phyloP scores from a whole-genome alignment of 2,113 vertebrate species.

The Monopterus albus region DNA sequence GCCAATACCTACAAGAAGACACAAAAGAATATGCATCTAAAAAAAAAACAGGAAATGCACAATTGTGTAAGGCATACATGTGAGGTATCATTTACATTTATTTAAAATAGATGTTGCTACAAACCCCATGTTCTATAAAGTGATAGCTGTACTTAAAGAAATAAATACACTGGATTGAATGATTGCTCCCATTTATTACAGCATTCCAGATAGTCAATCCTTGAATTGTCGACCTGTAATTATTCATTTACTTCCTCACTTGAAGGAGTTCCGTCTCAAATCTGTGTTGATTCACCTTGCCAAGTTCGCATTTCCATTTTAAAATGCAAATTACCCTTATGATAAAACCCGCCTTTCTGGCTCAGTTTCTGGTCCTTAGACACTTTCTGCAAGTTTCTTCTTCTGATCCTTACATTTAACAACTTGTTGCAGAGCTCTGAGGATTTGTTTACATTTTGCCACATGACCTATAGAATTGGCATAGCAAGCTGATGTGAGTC shows the following conservation, averaged over 20 bases:
- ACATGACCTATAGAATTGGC: neutral
- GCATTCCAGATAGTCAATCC: too few species aligned
- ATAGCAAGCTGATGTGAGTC: slow-evolving; percentile 12
- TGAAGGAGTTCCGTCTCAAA: neutral
- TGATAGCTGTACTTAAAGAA: too few species aligned
- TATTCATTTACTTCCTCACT: too few species aligned
- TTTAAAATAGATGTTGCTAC: slow-evolving; percentile 1
- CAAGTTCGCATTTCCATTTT: neutral
- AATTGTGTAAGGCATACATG: neutral
- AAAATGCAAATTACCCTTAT: neutral
- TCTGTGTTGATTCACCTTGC: neutral
- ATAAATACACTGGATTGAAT: too few species aligned
- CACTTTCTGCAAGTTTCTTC: neutral
- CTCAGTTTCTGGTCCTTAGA: neutral
- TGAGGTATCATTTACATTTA: neutral
- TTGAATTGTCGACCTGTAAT: too few species aligned
- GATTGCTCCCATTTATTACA: too few species aligned
- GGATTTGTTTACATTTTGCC: neutral
- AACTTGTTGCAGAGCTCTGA: neutral
- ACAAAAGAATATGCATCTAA: neutral
- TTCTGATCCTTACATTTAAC: slow-evolving; percentile 10
- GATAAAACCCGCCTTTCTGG: slow-evolving; percentile 4
- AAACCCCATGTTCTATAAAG: too few species aligned
- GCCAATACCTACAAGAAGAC: slow-evolving; percentile 79
- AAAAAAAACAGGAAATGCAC: neutral